Evolutionary conservation across 2,888 invertebrate species (phyloP), one percentile per base, ranked within the genome.

Genomic region (Cyaniris semiargus): DNA sequence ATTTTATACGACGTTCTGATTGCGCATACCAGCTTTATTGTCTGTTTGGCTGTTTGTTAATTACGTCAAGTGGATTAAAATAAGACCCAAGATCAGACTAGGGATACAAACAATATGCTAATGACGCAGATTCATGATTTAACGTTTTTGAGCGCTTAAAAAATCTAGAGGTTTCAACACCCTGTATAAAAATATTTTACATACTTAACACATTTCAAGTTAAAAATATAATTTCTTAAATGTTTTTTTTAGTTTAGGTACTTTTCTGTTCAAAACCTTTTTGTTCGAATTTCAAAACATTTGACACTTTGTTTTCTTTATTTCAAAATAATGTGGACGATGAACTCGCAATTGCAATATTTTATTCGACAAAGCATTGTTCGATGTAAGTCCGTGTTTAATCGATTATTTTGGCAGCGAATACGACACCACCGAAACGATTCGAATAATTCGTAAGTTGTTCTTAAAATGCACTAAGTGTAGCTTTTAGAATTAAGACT

Each of bases 401-500:
- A 93, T 93, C 92, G 89, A 93, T 93, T 93, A 84, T 88, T 90
- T 89, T 90, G 89, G 90, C 87, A 86, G 91, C 89, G 88, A 87
- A 87, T 92, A 88, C 87, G 83, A 83, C 80, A 82, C 81, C 82
- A 78, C 74, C 74, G 78, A 78, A 80, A 79, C 75, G 79, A 81
- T 83, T 84, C 27, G 15, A 15, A 27, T 66, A 83, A 84, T 84
- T 84, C 85, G 82, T 86, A 86, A 81, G 83, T 74, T 70, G 76
- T 7, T n/a, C 21, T 58, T 58, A 58, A 58, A 58, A 58, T 58
- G 58, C 21, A 0, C 48, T 15, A 48, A 48, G 48, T 15, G 48
- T 48, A 44, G 44, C 38, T 31, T 34, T 15, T 3, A 15, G 48
- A 4, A 15, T 48, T 0, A 48, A 3, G 48, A 48, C 48, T 48